A percentile compares a stretch with the other conserved stretches of the same genome.
Conservation (phyloP, 2,797 vertebrate species). For the Pithecia hirsuta region DNA sequence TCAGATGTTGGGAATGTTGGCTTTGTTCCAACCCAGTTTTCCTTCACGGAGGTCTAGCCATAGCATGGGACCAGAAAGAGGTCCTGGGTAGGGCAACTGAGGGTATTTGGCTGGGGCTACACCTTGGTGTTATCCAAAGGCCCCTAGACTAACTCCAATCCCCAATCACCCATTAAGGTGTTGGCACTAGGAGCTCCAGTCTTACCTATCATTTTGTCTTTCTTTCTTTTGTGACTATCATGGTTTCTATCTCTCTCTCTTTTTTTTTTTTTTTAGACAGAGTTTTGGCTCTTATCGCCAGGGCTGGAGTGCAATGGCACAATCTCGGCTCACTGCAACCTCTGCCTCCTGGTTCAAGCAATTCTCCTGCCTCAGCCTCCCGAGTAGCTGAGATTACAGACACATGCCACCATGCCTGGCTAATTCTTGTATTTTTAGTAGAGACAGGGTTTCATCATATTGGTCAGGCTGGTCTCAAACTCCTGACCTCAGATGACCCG, state of each 20-base stretch:
- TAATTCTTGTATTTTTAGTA: too few species aligned
- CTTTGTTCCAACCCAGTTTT: neutral
- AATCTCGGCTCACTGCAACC: too few species aligned
- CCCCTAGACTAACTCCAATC: neutral
- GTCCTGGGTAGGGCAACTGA: neutral
- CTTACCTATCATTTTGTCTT: neutral
- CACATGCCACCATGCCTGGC: too few species aligned
- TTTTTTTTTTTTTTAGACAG: too few species aligned
- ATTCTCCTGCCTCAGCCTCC: too few species aligned
- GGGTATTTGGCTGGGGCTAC: neutral
- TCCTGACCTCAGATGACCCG: too few species aligned
- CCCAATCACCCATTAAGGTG: neutral
- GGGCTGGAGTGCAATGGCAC: too few species aligned
- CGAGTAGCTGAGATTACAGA: too few species aligned
- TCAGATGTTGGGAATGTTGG: neutral
- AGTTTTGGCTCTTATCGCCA: too few species aligned
- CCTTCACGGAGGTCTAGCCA: neutral
- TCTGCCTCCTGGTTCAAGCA: too few species aligned
- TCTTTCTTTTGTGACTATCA: neutral
- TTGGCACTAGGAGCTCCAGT: neutral
- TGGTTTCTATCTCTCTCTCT: neutral
- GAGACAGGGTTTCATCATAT: too few species aligned
- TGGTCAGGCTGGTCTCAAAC: too few species aligned
- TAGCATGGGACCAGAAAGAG: neutral
- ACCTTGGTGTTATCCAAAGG: neutral